Base-by-base conservation (phyloP, 2,888 invertebrate species). In the Brachynemurus nebulosus region DNA sequence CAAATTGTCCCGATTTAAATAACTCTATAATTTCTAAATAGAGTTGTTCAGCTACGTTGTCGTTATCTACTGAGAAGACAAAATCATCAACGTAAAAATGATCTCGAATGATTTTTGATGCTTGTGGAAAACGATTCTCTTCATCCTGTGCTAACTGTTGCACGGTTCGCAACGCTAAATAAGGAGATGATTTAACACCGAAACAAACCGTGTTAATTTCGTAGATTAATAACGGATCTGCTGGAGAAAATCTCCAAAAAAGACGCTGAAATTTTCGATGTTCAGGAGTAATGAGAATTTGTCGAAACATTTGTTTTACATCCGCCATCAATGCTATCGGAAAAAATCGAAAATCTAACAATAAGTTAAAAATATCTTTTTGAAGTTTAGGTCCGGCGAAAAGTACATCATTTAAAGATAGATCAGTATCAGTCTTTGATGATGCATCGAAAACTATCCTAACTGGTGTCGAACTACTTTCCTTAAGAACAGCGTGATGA, bases 31-130 rank as follows among this genome's bases (percentile, higher is more conserved):
- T n/a, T n/a, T n/a, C 42, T 41, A 19, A 17, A 23, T 37, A 33
- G 46, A 38, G 18, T 23, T 38, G 3, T 12, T 12, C n/a, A 47
- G 33, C n/a, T n/a, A n/a, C n/a, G n/a, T n/a, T n/a, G n/a, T n/a
- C n/a, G 12, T 11, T 35, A 19, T 48, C 21, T 27, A 40, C 38
- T 2, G 41, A 40, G n/a, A 47, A 46, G 33, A 49, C 44, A 2
- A 50, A 34, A 25, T 55, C 54, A 45, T 55, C 54, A 7, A 53
- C 48, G 35, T 54, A 55, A 18, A 55, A 51, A 27, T 51, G 51
- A 17, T 44, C 41, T 2, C 23, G 7, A 7, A 49, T 21, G 17
- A 51, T 40, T 35, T 43, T 40, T 14, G 50, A 17, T 6, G 51
- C 52, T 17, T 42, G n/a, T 0, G 52, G 51, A 42, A 45, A 51